Conservation (phyloP, 2,797 vertebrate species). For the Gadopsis bispinosus region DNA sequence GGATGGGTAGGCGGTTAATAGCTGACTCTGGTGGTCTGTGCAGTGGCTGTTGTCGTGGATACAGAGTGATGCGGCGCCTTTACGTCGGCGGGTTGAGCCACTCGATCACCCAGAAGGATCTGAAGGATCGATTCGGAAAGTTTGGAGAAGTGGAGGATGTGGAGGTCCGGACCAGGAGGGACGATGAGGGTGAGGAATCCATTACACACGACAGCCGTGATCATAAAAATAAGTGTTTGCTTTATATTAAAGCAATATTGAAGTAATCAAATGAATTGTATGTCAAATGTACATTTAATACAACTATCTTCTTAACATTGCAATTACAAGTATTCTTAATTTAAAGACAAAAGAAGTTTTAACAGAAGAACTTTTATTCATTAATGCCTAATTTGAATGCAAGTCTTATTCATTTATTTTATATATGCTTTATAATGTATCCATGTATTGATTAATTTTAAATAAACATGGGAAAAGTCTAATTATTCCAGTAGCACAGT, state of each 20-base stretch:
- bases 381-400: neutral
- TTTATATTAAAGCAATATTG: no score
- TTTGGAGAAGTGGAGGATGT: slow-evolving; percentile 91
- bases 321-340: neutral
- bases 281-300: no score
- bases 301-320: neutral
- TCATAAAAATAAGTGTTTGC: neutral
- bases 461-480: neutral
- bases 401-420: neutral
- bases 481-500: neutral
- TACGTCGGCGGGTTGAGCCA: slow-evolving; percentile 92
- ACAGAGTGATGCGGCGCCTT: slow-evolving; percentile 83
- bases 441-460: neutral
- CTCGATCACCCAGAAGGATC: slow-evolving; percentile 87
- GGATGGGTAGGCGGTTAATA: no score
- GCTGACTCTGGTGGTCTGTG: neutral
- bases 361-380: neutral
- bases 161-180: slow-evolving; percentile 91
- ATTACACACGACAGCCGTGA: neutral
- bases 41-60: slow-evolving; percentile 8
- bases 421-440: neutral
- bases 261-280: no score
- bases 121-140: slow-evolving; percentile 91
- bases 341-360: neutral
- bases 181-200: slow-evolving; percentile 87